Percentiles rank a stretch among this genome's conserved stretches.
These are phyloP conservation scores for Gonocerus acuteangulatus DNA, from an alignment of 2,888 invertebrate species.

Conservation along the genomic window DNA sequence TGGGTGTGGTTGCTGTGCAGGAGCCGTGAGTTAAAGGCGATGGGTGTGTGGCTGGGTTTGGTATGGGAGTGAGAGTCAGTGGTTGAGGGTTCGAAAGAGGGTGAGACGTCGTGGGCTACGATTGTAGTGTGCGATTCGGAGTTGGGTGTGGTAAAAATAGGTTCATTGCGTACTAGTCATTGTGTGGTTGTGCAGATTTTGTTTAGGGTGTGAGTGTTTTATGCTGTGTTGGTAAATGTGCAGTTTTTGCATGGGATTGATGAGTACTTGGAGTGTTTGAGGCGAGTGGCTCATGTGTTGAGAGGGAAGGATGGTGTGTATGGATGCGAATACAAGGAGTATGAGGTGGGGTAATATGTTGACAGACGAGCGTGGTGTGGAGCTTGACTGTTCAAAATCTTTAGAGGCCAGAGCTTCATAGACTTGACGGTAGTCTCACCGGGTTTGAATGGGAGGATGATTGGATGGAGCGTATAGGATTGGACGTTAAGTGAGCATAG, in stretches of 20 bases:
- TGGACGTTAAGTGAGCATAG: not conserved
- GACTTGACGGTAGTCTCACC: not conserved
- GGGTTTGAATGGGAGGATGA: not conserved
- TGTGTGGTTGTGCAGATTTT: not conserved
- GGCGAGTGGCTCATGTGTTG: not conserved
- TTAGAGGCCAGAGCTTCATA: not conserved
- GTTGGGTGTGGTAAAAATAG: not conserved
- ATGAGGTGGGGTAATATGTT: not conserved
- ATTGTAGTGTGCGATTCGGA: not conserved
- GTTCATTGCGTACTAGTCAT: not conserved
- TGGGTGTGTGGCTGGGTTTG: not conserved
- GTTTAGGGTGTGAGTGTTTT: not conserved
- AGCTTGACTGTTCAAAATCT: not conserved
- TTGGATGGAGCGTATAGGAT: not conserved
- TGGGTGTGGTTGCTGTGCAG: not conserved
- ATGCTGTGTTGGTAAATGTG: not conserved
- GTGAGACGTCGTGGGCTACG: not conserved
- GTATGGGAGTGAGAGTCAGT: too few species aligned
- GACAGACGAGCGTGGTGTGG: not conserved
- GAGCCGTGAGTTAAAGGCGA: not conserved
- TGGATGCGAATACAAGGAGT: too few species aligned
- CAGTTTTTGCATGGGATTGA: not conserved
- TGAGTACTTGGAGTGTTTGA: not conserved
- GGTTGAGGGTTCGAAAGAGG: not conserved
- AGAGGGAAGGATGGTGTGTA: not conserved